These are phyloP conservation scores for Colius striatus DNA, from an alignment of 2,113 vertebrate species.

Conservation along the genomic window DNA sequence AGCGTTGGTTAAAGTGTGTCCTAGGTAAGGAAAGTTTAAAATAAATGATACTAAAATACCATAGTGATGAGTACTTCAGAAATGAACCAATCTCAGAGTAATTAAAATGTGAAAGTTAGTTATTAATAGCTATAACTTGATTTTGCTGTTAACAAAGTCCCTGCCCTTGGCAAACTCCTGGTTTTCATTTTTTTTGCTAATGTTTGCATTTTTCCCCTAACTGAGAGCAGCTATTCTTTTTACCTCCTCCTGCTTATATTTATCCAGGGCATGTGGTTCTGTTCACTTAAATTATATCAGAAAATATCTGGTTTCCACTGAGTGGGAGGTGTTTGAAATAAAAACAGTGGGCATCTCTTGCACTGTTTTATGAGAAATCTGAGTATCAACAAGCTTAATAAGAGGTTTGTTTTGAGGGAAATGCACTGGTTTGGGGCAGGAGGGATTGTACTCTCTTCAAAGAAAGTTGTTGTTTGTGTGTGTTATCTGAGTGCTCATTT, in stretches of 20 bases:
- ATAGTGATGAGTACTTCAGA: not conserved
- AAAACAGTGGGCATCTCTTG: not conserved
- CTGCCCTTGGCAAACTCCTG: constrained; percentile 13
- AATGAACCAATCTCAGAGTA: not conserved
- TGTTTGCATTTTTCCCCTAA: not conserved
- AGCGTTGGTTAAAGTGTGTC: not conserved
- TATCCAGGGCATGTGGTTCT: not conserved
- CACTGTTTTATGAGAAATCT: not conserved
- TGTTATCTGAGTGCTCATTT: not conserved
- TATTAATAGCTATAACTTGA: constrained; percentile 20
- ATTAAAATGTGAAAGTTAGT: constrained; percentile 4
- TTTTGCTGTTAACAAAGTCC: not conserved
- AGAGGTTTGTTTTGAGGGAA: accelerated
- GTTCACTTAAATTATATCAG: not conserved
- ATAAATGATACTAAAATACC: not conserved
- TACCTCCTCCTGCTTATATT: not conserved
- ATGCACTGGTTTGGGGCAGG: not conserved
- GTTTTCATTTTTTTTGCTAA: not conserved
- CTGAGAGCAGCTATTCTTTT: not conserved
- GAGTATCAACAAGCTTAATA: not conserved
- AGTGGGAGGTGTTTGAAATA: not conserved
- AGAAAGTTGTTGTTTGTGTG: not conserved
- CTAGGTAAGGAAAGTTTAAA: constrained; percentile 11
- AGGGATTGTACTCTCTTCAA: not conserved
- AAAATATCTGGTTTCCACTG: not conserved